phyloP scores from a whole-genome alignment of 2,797 vertebrate genomes.

The Sebastes matsubarae region DNA sequence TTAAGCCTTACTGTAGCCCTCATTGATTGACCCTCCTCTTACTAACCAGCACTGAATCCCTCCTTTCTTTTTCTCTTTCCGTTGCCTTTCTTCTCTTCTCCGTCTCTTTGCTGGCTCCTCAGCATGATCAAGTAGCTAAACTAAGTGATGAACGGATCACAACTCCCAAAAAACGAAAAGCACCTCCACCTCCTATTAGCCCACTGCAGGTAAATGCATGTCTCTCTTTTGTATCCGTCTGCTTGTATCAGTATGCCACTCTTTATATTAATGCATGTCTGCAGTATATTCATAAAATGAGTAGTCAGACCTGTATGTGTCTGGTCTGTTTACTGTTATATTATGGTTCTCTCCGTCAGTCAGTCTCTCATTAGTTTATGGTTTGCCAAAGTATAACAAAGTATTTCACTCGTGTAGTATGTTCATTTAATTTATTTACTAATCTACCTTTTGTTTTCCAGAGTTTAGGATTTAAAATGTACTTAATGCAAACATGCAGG shows the following conservation, averaged over 20 bases:
- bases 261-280: conserved; percentile 40
- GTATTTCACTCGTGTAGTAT: not conserved
- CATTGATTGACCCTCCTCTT: conserved; percentile 48
- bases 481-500: not conserved
- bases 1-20: conserved; percentile 19
- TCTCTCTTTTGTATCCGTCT: conserved; percentile 35
- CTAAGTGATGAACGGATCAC: conserved; percentile 97
- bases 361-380: not conserved
- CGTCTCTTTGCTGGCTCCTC: conserved; percentile 72
- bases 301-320: not conserved
- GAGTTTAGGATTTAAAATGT: not conserved
- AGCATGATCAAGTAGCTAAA: conserved; percentile 98
- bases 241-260: conserved; percentile 35
- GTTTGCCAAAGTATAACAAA: not conserved
- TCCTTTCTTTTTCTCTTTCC: conserved; percentile 72
- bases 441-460: not conserved
- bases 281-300: conserved; percentile 14
- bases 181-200: conserved; percentile 98
- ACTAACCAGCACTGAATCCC: conserved; percentile 78
- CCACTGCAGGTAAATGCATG: conserved; percentile 93
- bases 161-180: conserved; percentile 99
- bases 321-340: not conserved
- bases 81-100: conserved; percentile 49
- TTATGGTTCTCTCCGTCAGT: not conserved
- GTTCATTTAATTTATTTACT: not conserved